These are phyloP conservation scores for Cryptoblepharus egeriae DNA, from an alignment of 2,797 vertebrate genomes.

Conservation along the genomic window DNA sequence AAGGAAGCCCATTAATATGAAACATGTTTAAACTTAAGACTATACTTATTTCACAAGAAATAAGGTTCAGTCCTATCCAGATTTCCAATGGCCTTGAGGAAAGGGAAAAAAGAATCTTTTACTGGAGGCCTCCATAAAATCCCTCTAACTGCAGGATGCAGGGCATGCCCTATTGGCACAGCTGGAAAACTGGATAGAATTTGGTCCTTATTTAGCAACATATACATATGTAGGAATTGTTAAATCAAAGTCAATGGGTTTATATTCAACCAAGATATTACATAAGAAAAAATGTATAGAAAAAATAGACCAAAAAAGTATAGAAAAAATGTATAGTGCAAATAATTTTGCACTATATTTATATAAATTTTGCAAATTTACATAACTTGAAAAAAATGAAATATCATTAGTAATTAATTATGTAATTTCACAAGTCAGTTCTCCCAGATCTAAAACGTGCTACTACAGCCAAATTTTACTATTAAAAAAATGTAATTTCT, in stretches of 20 bases:
- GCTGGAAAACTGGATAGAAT: no score
- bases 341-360: background rate
- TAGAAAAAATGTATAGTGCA: background rate
- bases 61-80: no score
- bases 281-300: background rate
- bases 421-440: background rate
- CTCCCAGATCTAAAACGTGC: slow-evolving; percentile 24
- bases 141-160: no score
- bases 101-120: no score
- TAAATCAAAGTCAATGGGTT: slow-evolving; percentile 10
- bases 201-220: slow-evolving; percentile 23
- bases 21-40: slow-evolving; percentile 1
- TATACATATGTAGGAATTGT: background rate
- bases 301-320: background rate
- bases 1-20: slow-evolving; percentile 45
- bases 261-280: background rate
- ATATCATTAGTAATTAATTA: background rate
- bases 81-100: no score
- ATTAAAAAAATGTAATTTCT: background rate
- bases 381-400: background rate
- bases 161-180: no score
- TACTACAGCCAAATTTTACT: background rate
- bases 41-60: slow-evolving; percentile 33
- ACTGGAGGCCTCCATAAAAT: no score
- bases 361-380: background rate